Evolutionary conservation across 2,113 vertebrate genomes (phyloP).

Genomic region (Microcebus tavaratra): DNA sequence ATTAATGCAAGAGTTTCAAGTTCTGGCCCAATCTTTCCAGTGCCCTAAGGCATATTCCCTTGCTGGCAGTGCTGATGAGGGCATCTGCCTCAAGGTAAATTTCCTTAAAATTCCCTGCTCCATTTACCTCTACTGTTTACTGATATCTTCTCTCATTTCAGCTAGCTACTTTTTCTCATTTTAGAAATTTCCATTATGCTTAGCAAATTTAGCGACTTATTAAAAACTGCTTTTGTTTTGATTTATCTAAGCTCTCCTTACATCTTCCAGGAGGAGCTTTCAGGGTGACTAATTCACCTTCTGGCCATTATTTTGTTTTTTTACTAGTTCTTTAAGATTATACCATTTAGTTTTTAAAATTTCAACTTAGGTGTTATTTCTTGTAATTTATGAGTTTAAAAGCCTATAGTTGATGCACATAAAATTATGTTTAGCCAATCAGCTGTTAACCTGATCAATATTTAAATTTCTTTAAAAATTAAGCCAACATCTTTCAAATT

Average conservation of each 20-base stretch:
- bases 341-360: neutral
- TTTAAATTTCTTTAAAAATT: conserved; percentile 2
- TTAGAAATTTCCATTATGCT: conserved; percentile 18
- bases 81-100: neutral
- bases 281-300: neutral
- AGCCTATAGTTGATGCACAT: neutral
- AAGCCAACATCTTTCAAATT: neutral
- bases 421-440: neutral
- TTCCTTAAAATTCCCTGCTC: neutral
- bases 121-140: neutral
- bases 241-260: neutral
- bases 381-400: conserved; percentile 15
- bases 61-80: neutral
- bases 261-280: neutral
- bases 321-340: neutral
- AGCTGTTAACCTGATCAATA: neutral
- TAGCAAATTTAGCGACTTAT: neutral
- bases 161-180: neutral
- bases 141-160: neutral
- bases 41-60: neutral
- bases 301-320: neutral
- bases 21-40: neutral
- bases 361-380: neutral
- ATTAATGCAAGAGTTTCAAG: conserved; percentile 21
- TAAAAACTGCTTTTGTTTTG: neutral